phyloP scores from a whole-genome alignment of 2,113 vertebrate species.

The Misgurnus mizolepis region DNA sequence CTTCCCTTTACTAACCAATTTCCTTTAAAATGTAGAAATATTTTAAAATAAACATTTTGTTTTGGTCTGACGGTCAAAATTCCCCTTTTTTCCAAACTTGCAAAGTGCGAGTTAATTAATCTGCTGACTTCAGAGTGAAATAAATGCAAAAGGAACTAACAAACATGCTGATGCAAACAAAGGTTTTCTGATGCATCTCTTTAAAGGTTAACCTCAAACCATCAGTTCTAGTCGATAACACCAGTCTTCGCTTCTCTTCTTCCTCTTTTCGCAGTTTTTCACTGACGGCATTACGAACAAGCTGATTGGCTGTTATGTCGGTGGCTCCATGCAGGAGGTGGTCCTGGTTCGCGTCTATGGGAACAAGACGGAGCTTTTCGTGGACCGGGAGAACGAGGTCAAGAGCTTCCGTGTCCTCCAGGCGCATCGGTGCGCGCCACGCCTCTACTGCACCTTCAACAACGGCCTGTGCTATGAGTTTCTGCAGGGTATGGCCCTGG shows the following conservation, averaged over 20 bases:
- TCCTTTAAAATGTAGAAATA: too few species aligned
- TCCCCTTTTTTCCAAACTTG: neutral
- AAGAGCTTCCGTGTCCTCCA: conserved; percentile 95
- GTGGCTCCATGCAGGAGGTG: conserved; percentile 82
- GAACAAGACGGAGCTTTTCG: conserved; percentile 92
- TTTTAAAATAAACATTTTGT: too few species aligned
- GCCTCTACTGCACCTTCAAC: conserved; percentile 95
- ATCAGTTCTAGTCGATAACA: neutral
- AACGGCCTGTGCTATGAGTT: conserved; percentile 97
- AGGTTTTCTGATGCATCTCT: neutral
- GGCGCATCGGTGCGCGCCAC: conserved; percentile 89
- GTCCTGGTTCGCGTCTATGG: conserved; percentile 96
- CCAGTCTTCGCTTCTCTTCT: neutral
- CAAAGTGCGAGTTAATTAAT: neutral
- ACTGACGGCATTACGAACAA: conserved; percentile 98
- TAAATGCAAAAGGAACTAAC: neutral
- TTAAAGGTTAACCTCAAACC: conserved; percentile 24
- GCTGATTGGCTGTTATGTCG: conserved; percentile 91
- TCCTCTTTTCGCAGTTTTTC: conserved; percentile 79
- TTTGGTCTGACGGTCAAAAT: neutral
- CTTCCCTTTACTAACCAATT: too few species aligned
- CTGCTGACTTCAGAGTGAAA: neutral
- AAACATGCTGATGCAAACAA: neutral
- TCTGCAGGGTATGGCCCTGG: conserved; percentile 90
- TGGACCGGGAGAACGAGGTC: conserved; percentile 94